phyloP scores from a whole-genome alignment of 2,113 vertebrate genomes.

The Rhea pennata region DNA sequence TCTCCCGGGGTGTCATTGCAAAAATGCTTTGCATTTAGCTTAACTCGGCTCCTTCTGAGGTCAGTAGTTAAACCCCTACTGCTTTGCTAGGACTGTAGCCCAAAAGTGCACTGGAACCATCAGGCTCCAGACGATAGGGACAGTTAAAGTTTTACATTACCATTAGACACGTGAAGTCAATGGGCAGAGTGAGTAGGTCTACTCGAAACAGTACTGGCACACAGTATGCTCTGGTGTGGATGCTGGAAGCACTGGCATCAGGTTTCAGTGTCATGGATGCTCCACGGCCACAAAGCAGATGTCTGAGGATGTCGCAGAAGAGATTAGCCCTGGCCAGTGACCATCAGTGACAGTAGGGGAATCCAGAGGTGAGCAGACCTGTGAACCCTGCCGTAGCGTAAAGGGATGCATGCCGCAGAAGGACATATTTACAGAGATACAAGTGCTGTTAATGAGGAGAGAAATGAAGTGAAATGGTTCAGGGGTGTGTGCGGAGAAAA shows the following conservation, averaged over 20 bases:
- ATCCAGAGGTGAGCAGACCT: neutral
- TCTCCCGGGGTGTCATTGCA: neutral
- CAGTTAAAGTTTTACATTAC: neutral
- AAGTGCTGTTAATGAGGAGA: neutral
- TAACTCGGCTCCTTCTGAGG: neutral
- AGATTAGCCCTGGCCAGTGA: neutral
- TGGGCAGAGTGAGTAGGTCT: fast-evolving
- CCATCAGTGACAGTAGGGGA: neutral
- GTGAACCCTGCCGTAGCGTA: neutral
- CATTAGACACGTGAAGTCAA: neutral
- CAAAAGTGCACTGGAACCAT: fast-evolving
- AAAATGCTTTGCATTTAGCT: neutral
- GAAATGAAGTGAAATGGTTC: neutral
- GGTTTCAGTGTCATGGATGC: fast-evolving
- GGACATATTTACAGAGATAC: neutral
- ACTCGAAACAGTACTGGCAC: neutral
- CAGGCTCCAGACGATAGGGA: neutral
- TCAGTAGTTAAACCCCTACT: neutral
- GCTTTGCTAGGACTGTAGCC: neutral
- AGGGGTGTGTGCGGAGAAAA: fast-evolving
- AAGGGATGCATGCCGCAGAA: neutral
- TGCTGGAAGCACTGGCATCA: neutral
- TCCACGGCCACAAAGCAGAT: fast-evolving
- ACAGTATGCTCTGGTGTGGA: neutral
- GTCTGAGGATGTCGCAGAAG: neutral